Base-by-base conservation (phyloP, 1,140 invertebrate genomes). In the Drosophila takahashii region DNA sequence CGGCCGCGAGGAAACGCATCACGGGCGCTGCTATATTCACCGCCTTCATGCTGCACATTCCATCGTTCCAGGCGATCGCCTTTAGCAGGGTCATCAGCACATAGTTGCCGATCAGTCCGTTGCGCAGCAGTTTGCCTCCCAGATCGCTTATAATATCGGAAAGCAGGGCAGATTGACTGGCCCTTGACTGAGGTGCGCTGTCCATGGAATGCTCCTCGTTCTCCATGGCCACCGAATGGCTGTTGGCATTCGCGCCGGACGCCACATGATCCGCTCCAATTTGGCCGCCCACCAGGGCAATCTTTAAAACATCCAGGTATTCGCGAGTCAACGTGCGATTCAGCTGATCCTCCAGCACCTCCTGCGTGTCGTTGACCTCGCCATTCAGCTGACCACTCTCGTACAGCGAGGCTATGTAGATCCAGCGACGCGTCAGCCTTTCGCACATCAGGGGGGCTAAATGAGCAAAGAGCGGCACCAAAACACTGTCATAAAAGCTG, bases 291-390 rank as follows among this genome's bases (percentile, higher is more conserved):
- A 94, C 93, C 32, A 94, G 69, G 0, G 93, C 93, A 0, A 96
- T 95, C 93, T 96, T 96, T 0, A 98, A 90, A 1, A 98, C 94
- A 71, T 97, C 97, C 6, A 98, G 91, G 87, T 98, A 97, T 92
- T 98, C 97, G 66, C 96, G 93, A 0, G 97, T 97, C n/a, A 98
- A 92, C 59, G 96, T 96, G 45, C 97, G 93, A 58, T 97, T 96
- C 4, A 98, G 93, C 93, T 98, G 97, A 86, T 98, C 97, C 81
- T 98, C 96, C 0, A 98, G 93, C 1, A 98, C 95, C 93, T 98
- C 97, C 91, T 97, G 96, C 11, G 96, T 95, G 83, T 98, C 96
- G 80, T 95, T 95, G 48, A 96, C 95, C 72, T 97, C 96, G 60
- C 97, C 96, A 79, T 96, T 96, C 0, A 95, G 92, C 79, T 95